Base-by-base conservation (phyloP, 1,140 invertebrate genomes). In the Micrasema longulum region DNA sequence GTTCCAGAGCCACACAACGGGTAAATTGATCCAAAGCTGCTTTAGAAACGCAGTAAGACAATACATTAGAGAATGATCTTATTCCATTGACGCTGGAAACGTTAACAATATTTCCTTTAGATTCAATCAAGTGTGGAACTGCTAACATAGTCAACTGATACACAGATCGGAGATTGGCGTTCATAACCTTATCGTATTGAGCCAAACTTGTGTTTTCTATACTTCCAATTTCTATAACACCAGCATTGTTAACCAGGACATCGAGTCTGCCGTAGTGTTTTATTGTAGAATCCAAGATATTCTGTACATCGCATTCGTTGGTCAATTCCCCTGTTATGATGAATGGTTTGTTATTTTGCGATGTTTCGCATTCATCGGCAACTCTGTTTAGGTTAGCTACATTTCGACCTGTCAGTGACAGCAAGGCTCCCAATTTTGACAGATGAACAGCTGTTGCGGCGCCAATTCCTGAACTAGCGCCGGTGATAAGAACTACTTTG, bases 11-110 rank as follows among this genome's bases (percentile, higher is more conserved):
- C 9, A 89, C 85, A 77, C 93, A 95, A 75, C 91, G 87, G 0
- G 95, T 97, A 47, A 98, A 89, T 78, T 97, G 96, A 83, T 98
- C 95, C 0, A 98, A 81, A 1, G 95, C 92, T 38, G 94, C 86
- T 85, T 98, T 98, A 12, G 94, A 96, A 78, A 97, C 90, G 76
- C 92, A 93, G 78, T 98, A 98, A 0, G 94, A 90, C 38, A 94
- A 80, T 2, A 92, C 88, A 55, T 89, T 89, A 31, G 92, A 88
- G 78, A 94, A 94, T 1, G 94, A 88, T 78, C 95, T 64, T 9
- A 95, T 84, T 20, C 95, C 95, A 78, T 89, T 91, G 0, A 97
- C 92, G 80, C 95, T 97, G 1, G 95, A 97, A 0, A 97, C 91
- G 81, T 97, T 97, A 0, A 98, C 93, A 76, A 97, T 91, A 73